Evolutionary conservation across 2,113 vertebrate species (phyloP), one percentile per base, ranked within the genome.

Genomic region (Sinocyclocheilus rhinocerous): DNA sequence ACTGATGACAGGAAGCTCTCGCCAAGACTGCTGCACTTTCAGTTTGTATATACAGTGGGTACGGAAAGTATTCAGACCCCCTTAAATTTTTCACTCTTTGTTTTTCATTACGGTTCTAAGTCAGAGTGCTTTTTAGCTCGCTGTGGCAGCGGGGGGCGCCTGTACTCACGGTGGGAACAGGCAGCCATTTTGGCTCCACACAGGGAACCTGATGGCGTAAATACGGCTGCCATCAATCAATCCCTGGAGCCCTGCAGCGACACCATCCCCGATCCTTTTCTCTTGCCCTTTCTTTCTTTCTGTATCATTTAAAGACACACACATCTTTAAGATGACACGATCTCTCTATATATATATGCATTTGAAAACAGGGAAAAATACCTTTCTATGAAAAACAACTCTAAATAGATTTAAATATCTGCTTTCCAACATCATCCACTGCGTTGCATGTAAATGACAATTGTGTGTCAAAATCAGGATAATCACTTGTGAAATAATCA

Each of bases 171-270:
- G 84, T 92, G 92, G 92, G 92, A 92, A 93, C 93, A 89, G 90
- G 89, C 91, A 92, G 92, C 92, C 93, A 93, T 94, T 94, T 93
- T 93, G 91, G 92, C 88, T 91, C 85, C 89, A 91, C 90, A 91
- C 90, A 90, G 91, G 89, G 92, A 91, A 89, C 91, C 91, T 92
- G 93, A 93, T 92, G 92, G 87, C 26, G 81, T 91, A 91, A 93
- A 93, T 92, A 91, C 80, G 85, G 90, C 89, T 91, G 88, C 91
- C 91, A 93, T 94, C 93, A 93, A 92, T 93, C 92, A 94, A 85
- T 89, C 85, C 45, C 83, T 45, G 91, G 90, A 88, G 90, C 88
- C 92, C 93, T 42, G 77, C 85, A 86, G 92, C 79, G 90, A 91
- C 89, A 78, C 86, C 84, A 83, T 87, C 86, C 81, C 89, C 90